Evolutionary conservation across 2,888 invertebrate species (phyloP).

Genomic region (Morpho helenor): DNA sequence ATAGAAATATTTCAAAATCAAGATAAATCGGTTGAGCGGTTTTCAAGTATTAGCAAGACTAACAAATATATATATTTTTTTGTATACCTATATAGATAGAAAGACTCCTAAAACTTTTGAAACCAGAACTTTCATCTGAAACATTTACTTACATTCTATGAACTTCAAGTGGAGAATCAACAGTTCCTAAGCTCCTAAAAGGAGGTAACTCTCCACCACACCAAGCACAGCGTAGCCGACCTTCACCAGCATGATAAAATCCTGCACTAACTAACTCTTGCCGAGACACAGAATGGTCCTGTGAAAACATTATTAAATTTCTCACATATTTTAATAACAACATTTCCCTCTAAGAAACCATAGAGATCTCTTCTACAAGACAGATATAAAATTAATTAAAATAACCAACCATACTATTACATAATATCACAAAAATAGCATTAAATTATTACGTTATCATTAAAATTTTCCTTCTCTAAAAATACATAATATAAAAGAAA

Average conservation of each 20-base stretch:
- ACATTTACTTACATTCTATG: constrained; percentile 74
- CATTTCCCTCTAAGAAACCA: too few relatives aligned
- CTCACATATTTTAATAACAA: too few relatives aligned
- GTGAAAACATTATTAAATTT: constrained; percentile 15
- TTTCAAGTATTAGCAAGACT: neutral
- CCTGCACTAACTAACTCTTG: constrained; percentile 89
- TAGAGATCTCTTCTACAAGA: too few relatives aligned
- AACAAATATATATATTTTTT: neutral
- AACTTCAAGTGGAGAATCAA: constrained; percentile 82
- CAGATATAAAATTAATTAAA: too few relatives aligned
- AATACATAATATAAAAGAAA: too few relatives aligned
- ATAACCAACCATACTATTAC: too few relatives aligned
- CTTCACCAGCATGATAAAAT: constrained; percentile 88
- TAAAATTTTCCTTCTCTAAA: too few relatives aligned
- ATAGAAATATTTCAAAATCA: neutral
- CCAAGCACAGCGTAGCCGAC: constrained; percentile 87
- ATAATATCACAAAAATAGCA: too few relatives aligned
- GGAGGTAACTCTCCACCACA: constrained; percentile 84
- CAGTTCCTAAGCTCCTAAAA: constrained; percentile 80
- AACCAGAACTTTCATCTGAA: neutral
- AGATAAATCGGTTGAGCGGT: too few relatives aligned
- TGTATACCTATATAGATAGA: too few relatives aligned
- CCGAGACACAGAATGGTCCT: constrained; percentile 80
- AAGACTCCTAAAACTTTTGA: too few relatives aligned
- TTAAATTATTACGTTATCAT: too few relatives aligned